phyloP scores from a whole-genome alignment of 2,888 invertebrate species.

The Xylota segnis region DNA sequence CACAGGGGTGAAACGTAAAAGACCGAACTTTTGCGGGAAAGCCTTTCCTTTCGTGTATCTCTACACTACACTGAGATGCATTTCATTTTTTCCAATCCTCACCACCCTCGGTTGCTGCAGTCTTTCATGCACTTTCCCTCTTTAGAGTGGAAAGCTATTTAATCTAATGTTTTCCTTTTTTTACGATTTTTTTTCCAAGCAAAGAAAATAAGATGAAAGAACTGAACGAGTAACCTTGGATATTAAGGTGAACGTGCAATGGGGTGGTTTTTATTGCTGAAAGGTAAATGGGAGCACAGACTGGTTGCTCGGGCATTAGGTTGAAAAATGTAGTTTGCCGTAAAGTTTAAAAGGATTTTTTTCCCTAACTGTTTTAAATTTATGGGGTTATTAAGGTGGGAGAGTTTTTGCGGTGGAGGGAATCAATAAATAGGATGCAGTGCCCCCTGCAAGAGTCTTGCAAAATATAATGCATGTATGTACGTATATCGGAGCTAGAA shows the following conservation, averaged over 20 bases:
- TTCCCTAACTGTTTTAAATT: background rate
- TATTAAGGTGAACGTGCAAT: conserved; percentile 4
- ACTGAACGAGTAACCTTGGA: conserved; percentile 46
- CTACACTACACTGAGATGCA: background rate
- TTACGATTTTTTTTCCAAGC: conserved; percentile 8
- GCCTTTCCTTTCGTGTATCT: background rate
- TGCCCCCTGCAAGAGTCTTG: too few species aligned
- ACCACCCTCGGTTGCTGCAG: background rate
- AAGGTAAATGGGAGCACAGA: background rate
- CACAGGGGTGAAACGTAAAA: background rate
- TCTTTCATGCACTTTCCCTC: background rate
- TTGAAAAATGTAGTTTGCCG: background rate
- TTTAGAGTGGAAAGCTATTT: background rate
- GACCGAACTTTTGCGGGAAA: background rate
- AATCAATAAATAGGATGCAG: too few species aligned
- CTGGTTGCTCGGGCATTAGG: background rate
- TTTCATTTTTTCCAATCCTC: conserved; percentile 9
- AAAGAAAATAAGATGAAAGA: conserved; percentile 44
- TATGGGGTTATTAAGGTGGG: background rate
- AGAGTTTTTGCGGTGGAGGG: too few species aligned
- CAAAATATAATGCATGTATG: too few species aligned
- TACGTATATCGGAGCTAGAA: too few species aligned
- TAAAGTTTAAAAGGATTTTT: background rate
- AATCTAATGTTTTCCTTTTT: conserved; percentile 15
- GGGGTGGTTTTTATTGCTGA: background rate